Evolutionary conservation across 2,888 invertebrate genomes (phyloP).

Genomic region (Plemyria rubiginata): DNA sequence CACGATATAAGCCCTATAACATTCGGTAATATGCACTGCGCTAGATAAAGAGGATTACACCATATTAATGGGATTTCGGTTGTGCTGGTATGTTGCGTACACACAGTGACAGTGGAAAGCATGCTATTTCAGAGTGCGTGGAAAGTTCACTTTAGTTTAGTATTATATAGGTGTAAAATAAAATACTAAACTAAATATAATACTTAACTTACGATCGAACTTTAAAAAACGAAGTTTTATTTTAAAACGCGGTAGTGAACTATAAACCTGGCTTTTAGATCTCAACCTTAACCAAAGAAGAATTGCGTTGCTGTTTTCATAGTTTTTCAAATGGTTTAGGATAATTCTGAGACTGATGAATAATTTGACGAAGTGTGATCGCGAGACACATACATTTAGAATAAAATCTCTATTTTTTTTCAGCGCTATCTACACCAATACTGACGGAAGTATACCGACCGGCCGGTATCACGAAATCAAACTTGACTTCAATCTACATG

Average conservation of each 20-base stretch:
- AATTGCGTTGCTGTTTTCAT: too few species aligned
- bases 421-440: neutral
- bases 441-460: too few species aligned
- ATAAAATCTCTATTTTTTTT: too few species aligned
- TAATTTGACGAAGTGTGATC: too few species aligned
- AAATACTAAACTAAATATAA: too few species aligned
- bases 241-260: neutral
- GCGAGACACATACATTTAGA: too few species aligned
- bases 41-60: constrained; percentile 70
- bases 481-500: too few species aligned
- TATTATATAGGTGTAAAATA: too few species aligned
- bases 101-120: constrained; percentile 23
- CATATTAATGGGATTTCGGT: constrained; percentile 67
- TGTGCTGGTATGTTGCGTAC: constrained; percentile 22
- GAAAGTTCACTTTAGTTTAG: neutral
- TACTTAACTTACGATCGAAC: too few species aligned
- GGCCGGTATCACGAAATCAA: too few species aligned
- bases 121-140: neutral
- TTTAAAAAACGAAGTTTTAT: neutral
- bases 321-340: too few species aligned
- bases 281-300: neutral
- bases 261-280: neutral
- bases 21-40: constrained; percentile 40
- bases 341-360: too few species aligned
- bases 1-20: constrained; percentile 34